Conservation (phyloP, 1,140 invertebrate species). For the Ditylenchus dipsaci region DNA sequence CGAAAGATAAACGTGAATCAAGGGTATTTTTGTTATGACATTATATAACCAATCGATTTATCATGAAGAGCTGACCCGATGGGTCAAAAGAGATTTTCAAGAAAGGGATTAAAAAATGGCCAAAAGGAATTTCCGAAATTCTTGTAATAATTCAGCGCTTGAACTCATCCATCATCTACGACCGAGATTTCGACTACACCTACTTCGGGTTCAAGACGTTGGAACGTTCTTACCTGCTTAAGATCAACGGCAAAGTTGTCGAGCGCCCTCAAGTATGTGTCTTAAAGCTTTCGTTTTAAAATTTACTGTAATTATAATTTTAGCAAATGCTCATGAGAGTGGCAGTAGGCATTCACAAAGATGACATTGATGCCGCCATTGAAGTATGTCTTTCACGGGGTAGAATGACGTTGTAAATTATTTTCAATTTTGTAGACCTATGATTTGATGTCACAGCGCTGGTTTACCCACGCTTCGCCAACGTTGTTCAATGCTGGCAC, state of each 20-base stretch:
- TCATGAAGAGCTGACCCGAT: no score
- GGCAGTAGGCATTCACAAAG: conserved; percentile 87
- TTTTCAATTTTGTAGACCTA: conserved; percentile 69
- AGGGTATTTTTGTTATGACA: neutral
- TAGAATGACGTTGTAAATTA: no score
- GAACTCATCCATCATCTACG: conserved; percentile 79
- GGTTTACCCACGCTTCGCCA: conserved; percentile 95
- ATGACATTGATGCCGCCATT: conserved; percentile 85
- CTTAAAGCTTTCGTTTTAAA: no score
- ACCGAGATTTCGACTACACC: conserved; percentile 92
- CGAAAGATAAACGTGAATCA: no score
- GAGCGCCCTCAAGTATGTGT: conserved; percentile 73
- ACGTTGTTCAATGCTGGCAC: conserved; percentile 94
- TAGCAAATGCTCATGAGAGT: conserved; percentile 98
- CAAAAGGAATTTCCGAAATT: neutral
- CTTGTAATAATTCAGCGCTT: conserved; percentile 31
- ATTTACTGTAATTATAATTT: no score
- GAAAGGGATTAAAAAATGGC: neutral
- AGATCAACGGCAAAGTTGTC: conserved; percentile 85
- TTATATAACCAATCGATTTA: neutral
- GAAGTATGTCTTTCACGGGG: conserved; percentile 64
- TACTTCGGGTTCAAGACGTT: conserved; percentile 99
- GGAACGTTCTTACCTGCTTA: conserved; percentile 87
- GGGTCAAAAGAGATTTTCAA: no score
- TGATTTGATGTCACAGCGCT: conserved; percentile 86